Evolutionary conservation across 37 sponge, comb jelly and placozoan genomes (phyloP), one percentile per base, ranked within the genome.

Genomic region (Cliona cf. orientalis): DNA sequence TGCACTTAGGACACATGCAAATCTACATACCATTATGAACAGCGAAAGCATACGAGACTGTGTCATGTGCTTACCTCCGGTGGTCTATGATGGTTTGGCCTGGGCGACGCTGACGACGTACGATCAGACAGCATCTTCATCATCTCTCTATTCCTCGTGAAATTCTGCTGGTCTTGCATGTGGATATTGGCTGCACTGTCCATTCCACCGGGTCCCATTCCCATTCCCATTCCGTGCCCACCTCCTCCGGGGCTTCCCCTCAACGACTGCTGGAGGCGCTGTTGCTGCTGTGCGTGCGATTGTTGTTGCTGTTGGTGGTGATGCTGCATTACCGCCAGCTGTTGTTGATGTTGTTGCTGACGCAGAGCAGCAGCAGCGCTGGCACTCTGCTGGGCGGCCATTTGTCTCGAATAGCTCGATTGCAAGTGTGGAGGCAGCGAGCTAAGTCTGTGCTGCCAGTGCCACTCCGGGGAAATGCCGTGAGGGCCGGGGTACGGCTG

Each of bases 401-500:
- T n/a, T n/a, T n/a, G n/a, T n/a, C n/a, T n/a, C n/a, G n/a, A n/a
- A n/a, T n/a, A n/a, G n/a, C n/a, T n/a, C n/a, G n/a, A n/a, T n/a
- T n/a, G n/a, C n/a, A n/a, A n/a, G n/a, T n/a, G n/a, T n/a, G n/a
- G n/a, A n/a, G n/a, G n/a, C n/a, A n/a, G n/a, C n/a, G n/a, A n/a
- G n/a, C n/a, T n/a, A n/a, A n/a, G 82, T 46, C 69, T 68, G 61
- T 75, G 75, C 58, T 81, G 75, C 69, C 74, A 74, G 42, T 74
- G 76, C 79, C 79, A 78, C 37, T 85, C 78, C 0, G 85, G 58
- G 22, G 71, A 32, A 61, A 85, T 85, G 35, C 84, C 84, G 0
- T 61, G 73, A 21, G 46, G 67, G 36, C 67, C 42, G 5, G 58
- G 63, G 32, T 76, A 76, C 9, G 77, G 43, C 0, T 62, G 43